Evolutionary conservation across 2,113 vertebrate species (phyloP), one percentile per base, ranked within the genome.

Genomic region (Mobula birostris): DNA sequence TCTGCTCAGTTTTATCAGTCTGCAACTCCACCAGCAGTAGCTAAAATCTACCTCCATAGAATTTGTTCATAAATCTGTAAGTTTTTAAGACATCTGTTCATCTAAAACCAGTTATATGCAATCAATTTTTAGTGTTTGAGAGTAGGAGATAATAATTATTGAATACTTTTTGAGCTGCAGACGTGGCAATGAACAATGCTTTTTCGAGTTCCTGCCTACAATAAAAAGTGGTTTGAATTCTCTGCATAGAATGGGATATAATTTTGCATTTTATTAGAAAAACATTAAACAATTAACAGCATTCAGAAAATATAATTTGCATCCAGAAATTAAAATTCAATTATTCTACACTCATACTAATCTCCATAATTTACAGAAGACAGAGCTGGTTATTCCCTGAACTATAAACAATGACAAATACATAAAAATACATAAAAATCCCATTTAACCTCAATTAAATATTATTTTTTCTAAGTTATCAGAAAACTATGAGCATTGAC

Each of bases 371-470:
- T 92, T n/a, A 36, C 17, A 32, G n/a, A 72, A 92, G 56, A 90
- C 66, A 91, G 19, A 91, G 19, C 36, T 24, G 19, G 3, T n/a
- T 70, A 8, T 68, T 92, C 66, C 88, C 58, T n/a, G 7, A 68
- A 36, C 66, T 17, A 24, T 72, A 40, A 92, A 92, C 88, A 92
- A 24, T 72, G 88, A 72, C 7, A 92, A 92, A 40, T 61, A 66
- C 87, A 19, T 68, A n/a, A 68, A 92, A 92, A 40, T 61, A 66
- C 87, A 19, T 68, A n/a, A 68, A 82, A 68, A 66, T 66, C 27
- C 48, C 58, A 63, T 88, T 83, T 88, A 88, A 66, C 85, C 29
- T n/a, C 56, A 63, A 88, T 70, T 92, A 92, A 92, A 70, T 9
- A 40, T 92, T 19, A 72, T 72, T 92, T 92, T 36, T 72, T 66